Percentiles rank a stretch among this genome's conserved stretches.
Evolutionary conservation across 2,888 invertebrate species (phyloP).

Genomic region (Lithophane semibrunnea): DNA sequence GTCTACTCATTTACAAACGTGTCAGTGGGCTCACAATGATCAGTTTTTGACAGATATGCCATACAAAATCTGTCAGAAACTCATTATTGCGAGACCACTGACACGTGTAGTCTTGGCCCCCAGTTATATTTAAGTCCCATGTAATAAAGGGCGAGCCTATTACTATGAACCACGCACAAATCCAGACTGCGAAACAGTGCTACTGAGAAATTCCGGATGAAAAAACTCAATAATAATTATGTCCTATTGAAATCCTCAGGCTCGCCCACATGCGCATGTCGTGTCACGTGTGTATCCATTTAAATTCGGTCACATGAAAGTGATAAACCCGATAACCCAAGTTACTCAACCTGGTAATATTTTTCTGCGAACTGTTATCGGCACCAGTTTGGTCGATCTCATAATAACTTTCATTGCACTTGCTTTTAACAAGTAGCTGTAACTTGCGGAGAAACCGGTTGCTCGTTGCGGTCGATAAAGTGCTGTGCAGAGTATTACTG

Average conservation of each 20-base stretch:
- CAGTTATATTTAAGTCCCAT: no score
- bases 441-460: conserved; percentile 57
- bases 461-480: conserved; percentile 45
- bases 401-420: conserved; percentile 70
- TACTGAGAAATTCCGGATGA: background rate
- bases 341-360: conserved; percentile 49
- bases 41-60: no score
- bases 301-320: conserved; percentile 27
- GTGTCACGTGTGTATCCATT: background rate
- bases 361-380: conserved; percentile 45
- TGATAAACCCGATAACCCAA: background rate
- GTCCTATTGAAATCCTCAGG: background rate
- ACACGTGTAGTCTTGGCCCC: no score
- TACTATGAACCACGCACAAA: background rate
- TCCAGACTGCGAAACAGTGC: no score
- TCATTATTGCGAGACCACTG: no score
- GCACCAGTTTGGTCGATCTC: conserved; percentile 56
- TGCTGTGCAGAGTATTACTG: conserved; percentile 19
- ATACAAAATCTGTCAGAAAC: no score
- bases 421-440: conserved; percentile 55
- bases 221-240: background rate
- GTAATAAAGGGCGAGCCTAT: background rate
- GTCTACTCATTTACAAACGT: no score
- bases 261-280: background rate
- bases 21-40: no score